A percentile compares a stretch with the other conserved stretches of the same genome.
phyloP scores from a whole-genome alignment of 2,797 vertebrate species.

The Synanceia verrucosa region DNA sequence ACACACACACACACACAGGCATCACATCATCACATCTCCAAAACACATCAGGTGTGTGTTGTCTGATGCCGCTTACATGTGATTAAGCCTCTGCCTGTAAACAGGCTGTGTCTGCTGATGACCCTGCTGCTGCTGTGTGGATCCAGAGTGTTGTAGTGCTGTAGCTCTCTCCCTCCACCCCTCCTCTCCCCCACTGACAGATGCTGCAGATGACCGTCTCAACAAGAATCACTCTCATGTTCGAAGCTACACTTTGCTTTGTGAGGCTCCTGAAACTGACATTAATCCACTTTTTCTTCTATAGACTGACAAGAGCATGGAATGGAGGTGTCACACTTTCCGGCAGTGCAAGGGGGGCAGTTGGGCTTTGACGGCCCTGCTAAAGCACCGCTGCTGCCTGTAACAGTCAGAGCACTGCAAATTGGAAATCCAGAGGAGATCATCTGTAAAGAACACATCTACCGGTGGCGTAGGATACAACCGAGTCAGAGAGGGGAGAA shows the following conservation, averaged over 20 bases:
- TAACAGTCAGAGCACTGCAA: conserved; percentile 77
- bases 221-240: conserved; percentile 72
- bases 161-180: not conserved
- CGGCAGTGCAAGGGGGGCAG: conserved; percentile 62
- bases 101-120: conserved; percentile 68
- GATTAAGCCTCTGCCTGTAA: conserved; percentile 75
- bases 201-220: conserved; percentile 67
- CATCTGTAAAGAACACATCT: conserved; percentile 81
- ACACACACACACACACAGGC: conserved; percentile 48
- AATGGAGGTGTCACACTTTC: conserved; percentile 77
- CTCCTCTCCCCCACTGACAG: conserved; percentile 20
- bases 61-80: conserved; percentile 74
- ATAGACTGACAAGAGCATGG: conserved; percentile 79
- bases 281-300: conserved; percentile 83
- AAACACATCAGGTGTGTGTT: conserved; percentile 64
- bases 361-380: conserved; percentile 61
- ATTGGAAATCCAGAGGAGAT: conserved; percentile 84
- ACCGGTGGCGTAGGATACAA: conserved; percentile 57
- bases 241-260: conserved; percentile 70
- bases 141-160: conserved; percentile 21
- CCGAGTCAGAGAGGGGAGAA: conserved; percentile 35
- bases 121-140: conserved; percentile 55
- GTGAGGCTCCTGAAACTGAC: conserved; percentile 79
- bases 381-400: conserved; percentile 69
- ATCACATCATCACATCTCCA: conserved; percentile 73